Conservation (phyloP, 2,888 invertebrate species). For the Mongoloraphidia duomilia region DNA sequence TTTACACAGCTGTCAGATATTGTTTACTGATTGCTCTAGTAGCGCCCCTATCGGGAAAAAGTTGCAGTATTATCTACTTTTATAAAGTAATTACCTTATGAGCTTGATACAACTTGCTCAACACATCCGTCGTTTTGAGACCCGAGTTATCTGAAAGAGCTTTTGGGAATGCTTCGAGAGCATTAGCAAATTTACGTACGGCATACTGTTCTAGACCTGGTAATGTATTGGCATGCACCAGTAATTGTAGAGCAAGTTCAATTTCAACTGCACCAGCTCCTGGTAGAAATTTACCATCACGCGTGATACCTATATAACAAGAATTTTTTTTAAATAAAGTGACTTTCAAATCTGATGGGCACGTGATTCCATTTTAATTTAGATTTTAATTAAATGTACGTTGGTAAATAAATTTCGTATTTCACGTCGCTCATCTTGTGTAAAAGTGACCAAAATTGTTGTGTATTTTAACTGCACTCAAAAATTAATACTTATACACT, state of each 20-base stretch:
- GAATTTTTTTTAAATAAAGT: neutral
- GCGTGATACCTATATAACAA: slow-evolving; percentile 21
- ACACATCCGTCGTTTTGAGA: slow-evolving; percentile 67
- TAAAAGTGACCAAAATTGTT: too few relatives aligned
- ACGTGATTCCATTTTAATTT: too few relatives aligned
- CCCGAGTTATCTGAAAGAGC: slow-evolving; percentile 92
- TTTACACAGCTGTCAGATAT: too few relatives aligned
- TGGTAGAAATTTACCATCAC: slow-evolving; percentile 52
- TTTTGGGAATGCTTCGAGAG: slow-evolving; percentile 82
- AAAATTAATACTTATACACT: too few relatives aligned
- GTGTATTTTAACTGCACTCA: too few relatives aligned
- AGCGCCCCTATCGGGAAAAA: too few relatives aligned
- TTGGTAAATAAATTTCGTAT: too few relatives aligned
- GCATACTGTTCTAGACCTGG: slow-evolving; percentile 96
- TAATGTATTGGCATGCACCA: slow-evolving; percentile 77
- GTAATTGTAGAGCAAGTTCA: slow-evolving; percentile 75
- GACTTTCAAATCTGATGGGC: neutral
- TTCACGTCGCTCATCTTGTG: too few relatives aligned
- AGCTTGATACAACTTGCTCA: slow-evolving; percentile 84
- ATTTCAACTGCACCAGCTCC: slow-evolving; percentile 95
- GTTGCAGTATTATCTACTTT: too few relatives aligned
- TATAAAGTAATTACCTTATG: slow-evolving; percentile 46
- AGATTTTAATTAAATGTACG: too few relatives aligned
- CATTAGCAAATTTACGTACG: slow-evolving; percentile 80
- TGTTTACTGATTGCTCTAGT: too few relatives aligned